Base-by-base conservation (phyloP, 35 echinoderm and acorn worm species). In the Heliocidaris tuberculata region DNA sequence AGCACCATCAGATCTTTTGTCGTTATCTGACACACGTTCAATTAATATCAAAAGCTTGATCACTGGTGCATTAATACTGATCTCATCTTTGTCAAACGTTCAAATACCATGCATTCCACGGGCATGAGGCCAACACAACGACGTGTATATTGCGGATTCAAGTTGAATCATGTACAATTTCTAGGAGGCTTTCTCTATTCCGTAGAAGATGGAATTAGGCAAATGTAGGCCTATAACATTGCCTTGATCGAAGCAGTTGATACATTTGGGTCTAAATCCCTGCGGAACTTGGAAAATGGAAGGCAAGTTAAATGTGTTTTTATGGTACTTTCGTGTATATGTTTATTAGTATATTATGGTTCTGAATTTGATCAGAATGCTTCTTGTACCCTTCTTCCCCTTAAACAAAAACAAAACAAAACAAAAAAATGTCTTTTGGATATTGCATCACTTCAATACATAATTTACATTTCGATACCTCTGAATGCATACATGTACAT, bases 31-130 rank as follows among this genome's bases (percentile, higher is more conserved):
- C 65, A 27, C 65, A 24, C 65, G 65, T 7, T 78, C 21, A 78
- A 78, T 78, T 78, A 78, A 17, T 78, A 78, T 78, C 65, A 78
- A 78, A 78, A 78, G 65, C 65, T 78, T 78, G 65, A 78, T 78
- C 65, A 78, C 65, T 7, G 17, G 27, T 78, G 65, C 27, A 27
- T 71, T 24, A 71, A 71, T 24, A 24, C 65, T n/a, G 19, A 78
- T 78, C 65, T n/a, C 65, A 78, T 78, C 65, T 78, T n/a, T 78
- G 27, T 78, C 65, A 78, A 78, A 78, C 65, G 65, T 78, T 78
- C 3, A n/a, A 78, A 78, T 78, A n/a, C 65, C 65, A 78, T 27
- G 17, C 65, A 78, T 78, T 78, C 65, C 65, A 7, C 27, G 4
- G 4, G 19, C 65, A 78, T 78, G 65, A 78, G 65, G 65, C 65